phyloP scores from a whole-genome alignment of 2,797 vertebrate genomes.

The Lutjanus argentimaculatus region DNA sequence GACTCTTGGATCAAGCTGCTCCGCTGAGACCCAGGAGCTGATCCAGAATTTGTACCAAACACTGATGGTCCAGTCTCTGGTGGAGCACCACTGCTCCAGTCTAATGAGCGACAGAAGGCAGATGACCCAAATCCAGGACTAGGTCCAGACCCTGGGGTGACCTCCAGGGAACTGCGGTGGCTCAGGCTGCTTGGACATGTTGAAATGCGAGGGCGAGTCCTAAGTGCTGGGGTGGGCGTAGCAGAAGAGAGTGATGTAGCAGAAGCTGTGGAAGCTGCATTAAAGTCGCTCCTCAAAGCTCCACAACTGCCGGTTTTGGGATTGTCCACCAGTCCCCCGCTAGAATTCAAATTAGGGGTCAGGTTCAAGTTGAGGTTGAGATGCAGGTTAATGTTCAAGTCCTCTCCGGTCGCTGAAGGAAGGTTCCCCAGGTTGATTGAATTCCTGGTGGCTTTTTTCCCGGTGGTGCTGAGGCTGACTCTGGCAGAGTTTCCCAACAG shows the following conservation, averaged over 20 bases:
- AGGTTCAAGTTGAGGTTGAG: slow-evolving; percentile 88
- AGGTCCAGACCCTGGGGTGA: slow-evolving; percentile 71
- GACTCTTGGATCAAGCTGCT: slow-evolving; percentile 79
- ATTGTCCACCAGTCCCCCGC: slow-evolving; percentile 62
- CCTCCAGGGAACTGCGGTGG: slow-evolving; percentile 88
- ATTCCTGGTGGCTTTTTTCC: slow-evolving; percentile 86
- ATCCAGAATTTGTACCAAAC: slow-evolving; percentile 58
- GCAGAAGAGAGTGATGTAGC: slow-evolving; percentile 76
- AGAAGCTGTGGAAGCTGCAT: slow-evolving; percentile 67
- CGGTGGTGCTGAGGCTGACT: slow-evolving; percentile 81
- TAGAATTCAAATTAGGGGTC: slow-evolving; percentile 81
- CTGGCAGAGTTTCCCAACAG: slow-evolving; percentile 85
- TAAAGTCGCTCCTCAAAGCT: slow-evolving; percentile 60
- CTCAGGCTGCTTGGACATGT: slow-evolving; percentile 87
- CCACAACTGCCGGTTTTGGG: slow-evolving; percentile 69
- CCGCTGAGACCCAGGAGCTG: slow-evolving; percentile 77
- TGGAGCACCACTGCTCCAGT: slow-evolving; percentile 80
- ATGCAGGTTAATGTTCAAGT: slow-evolving; percentile 87
- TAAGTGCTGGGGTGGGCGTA: slow-evolving; percentile 80
- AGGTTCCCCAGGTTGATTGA: slow-evolving; percentile 89
- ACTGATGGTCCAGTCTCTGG: slow-evolving; percentile 66
- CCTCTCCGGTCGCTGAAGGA: slow-evolving; percentile 87
- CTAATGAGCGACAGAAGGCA: slow-evolving; percentile 84
- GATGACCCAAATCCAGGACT: slow-evolving; percentile 74
- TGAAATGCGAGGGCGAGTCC: slow-evolving; percentile 87